Percentiles rank a stretch among this genome's conserved stretches.
These are phyloP conservation scores for Phaethon lepturus DNA, from an alignment of 2,113 vertebrate genomes.

Conservation along the genomic window DNA sequence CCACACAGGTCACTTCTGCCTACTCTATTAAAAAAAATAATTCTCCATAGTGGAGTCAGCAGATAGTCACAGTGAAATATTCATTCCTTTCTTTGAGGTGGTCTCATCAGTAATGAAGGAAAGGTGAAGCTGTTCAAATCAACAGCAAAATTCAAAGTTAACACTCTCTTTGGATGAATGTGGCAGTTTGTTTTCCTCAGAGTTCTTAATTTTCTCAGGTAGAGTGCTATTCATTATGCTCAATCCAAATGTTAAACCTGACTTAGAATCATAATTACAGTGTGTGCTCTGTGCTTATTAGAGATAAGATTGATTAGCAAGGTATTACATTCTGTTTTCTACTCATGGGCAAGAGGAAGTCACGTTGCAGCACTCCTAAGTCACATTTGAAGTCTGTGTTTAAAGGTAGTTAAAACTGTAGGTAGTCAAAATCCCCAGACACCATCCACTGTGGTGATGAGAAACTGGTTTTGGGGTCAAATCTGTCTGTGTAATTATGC, in stretches of 20 bases:
- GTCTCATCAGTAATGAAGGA: neutral
- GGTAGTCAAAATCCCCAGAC: neutral
- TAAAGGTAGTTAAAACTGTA: neutral
- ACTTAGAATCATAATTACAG: neutral
- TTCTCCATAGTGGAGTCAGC: neutral
- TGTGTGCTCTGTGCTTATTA: neutral
- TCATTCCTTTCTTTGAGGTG: neutral
- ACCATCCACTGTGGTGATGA: neutral
- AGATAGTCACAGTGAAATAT: neutral
- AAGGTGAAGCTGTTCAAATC: neutral
- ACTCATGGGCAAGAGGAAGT: neutral
- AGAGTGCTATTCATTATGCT: neutral
- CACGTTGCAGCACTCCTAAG: neutral
- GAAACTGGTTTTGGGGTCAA: neutral
- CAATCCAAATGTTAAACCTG: slow-evolving; percentile 14
- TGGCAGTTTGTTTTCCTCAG: neutral
- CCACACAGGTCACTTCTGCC: neutral
- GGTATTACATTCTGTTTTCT: neutral
- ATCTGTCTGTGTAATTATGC: neutral
- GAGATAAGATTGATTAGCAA: neutral
- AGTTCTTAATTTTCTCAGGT: slow-evolving; percentile 14
- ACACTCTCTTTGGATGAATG: neutral
- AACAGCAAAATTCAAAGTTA: neutral
- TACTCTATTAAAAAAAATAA: neutral
- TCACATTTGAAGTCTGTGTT: neutral